Evolutionary conservation across 2,888 invertebrate genomes (phyloP), one percentile per base, ranked within the genome.

Genomic region (Lacanobia wlatinum): DNA sequence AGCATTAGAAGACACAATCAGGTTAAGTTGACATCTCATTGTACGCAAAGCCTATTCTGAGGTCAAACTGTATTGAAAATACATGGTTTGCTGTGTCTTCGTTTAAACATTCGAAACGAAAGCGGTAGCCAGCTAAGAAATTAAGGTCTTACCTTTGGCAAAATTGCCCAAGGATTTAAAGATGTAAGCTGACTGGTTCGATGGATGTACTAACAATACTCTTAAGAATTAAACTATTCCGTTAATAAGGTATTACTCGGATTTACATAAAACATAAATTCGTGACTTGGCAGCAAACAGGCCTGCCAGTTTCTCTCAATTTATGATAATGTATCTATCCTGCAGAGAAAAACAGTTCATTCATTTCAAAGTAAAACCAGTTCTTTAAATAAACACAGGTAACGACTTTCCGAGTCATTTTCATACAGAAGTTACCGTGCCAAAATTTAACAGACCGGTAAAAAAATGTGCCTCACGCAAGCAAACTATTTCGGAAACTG

Each of bases 401-500:
- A 61, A 53, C 4, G 23, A 53, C 16, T 60, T 60, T 23, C 53
- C 64, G 34, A 56, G 34, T 43, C 1, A 74, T 74, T 78, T 23
- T 53, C 68, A 65, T 61, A 7, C 34, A 46, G 52, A 23, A 69
- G 18, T 53, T 21, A 74, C 23, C 52, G 75, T 78, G 78, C 78
- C 78, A 78, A 78, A 69, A 61, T 64, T 53, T 53, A 43, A 52
- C 52, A 78, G 73, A 72, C 79, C 9, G 60, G n/a, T 2, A 63
- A 79, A 79, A 70, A 67, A 79, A 68, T 34, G 9, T 18, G 16
- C 12, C 46, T 43, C 59, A 56, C 59, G 43, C 64, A 64, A 34
- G 18, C 63, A 18, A 78, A 64, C 80, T 79, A 78, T 78, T 79
- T 74, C 40, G 23, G 80, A 69, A 48, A 21, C 64, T 56, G 28